A percentile compares a stretch with the other conserved stretches of the same genome.
Conservation (phyloP, 2,888 invertebrate genomes). For the Rhagonycha fulva region DNA sequence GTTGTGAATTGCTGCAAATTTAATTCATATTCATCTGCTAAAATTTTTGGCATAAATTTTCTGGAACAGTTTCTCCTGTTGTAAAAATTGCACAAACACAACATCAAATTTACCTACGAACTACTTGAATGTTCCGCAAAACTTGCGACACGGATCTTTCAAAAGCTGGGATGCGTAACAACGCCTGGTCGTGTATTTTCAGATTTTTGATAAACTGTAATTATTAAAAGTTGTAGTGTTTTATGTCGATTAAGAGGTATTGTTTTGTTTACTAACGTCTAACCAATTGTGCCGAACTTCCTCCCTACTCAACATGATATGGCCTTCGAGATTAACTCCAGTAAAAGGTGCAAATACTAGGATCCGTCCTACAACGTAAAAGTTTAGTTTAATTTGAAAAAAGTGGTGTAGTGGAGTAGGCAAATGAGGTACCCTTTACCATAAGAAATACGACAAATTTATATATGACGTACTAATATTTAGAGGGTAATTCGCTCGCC, state of each 20-base stretch:
- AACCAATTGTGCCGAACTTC: constrained; percentile 94
- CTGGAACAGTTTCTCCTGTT: constrained; percentile 57
- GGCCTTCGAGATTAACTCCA: constrained; percentile 88
- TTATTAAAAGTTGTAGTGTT: background rate
- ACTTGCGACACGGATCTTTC: constrained; percentile 85
- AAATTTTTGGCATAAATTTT: constrained; percentile 89
- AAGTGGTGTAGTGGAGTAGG: background rate
- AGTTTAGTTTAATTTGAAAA: background rate
- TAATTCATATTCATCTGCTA: constrained; percentile 84
- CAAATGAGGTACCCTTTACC: too few species aligned
- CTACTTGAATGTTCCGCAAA: constrained; percentile 80
- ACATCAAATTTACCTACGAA: constrained; percentile 65
- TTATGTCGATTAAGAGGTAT: constrained; percentile 2
- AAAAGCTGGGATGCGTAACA: constrained; percentile 78
- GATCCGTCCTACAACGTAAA: constrained; percentile 65
- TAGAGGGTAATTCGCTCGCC: background rate
- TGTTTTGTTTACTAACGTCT: constrained; percentile 66
- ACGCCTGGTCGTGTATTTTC: constrained; percentile 71
- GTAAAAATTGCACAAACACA: constrained; percentile 40
- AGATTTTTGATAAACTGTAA: constrained; percentile 81
- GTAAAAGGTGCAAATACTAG: constrained; percentile 89
- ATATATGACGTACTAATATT: too few species aligned
- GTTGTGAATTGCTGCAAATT: constrained; percentile 85
- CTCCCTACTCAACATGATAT: constrained; percentile 87
- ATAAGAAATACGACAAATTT: background rate